Conservation (phyloP, 1,140 invertebrate species). For the Rhopalosiphum padi region DNA sequence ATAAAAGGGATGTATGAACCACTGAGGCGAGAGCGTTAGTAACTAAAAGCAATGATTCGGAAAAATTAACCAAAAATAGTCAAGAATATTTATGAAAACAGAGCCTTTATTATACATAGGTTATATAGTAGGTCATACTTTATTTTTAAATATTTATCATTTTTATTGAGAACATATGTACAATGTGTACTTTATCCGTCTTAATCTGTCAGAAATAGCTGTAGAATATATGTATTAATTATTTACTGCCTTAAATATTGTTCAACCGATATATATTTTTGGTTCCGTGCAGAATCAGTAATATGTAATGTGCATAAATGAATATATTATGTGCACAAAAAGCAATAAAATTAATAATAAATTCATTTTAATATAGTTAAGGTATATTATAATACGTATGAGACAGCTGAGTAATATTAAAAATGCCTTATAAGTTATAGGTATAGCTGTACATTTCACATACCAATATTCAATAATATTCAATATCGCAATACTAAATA, state of each 20-base stretch:
- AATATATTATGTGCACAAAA: not conserved
- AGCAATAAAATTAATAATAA: slow-evolving; percentile 19
- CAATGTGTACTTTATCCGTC: not conserved
- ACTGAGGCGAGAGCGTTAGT: no score
- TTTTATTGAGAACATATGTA: not conserved
- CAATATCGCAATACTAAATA: not conserved
- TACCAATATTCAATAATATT: not conserved
- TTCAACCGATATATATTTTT: not conserved
- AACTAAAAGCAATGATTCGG: no score
- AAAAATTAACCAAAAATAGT: not conserved
- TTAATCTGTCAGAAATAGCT: not conserved
- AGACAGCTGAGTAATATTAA: not conserved
- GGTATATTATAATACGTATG: not conserved
- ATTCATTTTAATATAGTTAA: slow-evolving; percentile 13
- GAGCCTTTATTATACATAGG: no score
- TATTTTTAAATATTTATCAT: not conserved
- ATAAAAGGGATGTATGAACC: not conserved
- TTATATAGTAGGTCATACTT: not conserved
- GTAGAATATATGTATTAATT: not conserved
- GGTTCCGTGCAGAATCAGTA: not conserved
- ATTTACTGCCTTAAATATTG: not conserved
- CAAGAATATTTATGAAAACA: not conserved
- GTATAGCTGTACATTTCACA: not conserved
- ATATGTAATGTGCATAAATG: slow-evolving; percentile 3
- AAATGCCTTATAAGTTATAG: no score